phyloP scores from a whole-genome alignment of 35 echinoderm and acorn worm species.

The Anneissia japonica region DNA sequence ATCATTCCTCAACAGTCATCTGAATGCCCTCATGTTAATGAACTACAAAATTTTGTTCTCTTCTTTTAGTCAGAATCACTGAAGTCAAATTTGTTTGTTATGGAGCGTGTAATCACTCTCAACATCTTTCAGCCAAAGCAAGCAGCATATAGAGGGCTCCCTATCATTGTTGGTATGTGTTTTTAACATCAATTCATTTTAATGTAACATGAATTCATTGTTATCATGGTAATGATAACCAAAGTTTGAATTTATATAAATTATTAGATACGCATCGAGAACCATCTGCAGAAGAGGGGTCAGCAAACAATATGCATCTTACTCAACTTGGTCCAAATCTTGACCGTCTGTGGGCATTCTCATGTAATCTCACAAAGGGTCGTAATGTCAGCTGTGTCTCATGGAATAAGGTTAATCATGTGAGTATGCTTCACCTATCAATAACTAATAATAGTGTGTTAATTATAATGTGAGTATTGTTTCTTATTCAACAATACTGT shows the following conservation, averaged over 20 bases:
- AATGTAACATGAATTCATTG: background rate
- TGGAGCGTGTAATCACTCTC: constrained; percentile 96
- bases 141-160: constrained; percentile 76
- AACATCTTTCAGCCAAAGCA: constrained; percentile 90
- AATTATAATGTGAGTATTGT: too few relatives aligned
- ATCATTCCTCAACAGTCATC: too few relatives aligned
- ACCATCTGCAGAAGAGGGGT: constrained; percentile 22
- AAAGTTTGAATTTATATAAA: background rate
- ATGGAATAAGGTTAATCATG: constrained; percentile 79
- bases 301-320: constrained; percentile 44
- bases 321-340: constrained; percentile 86
- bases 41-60: background rate
- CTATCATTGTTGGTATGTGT: constrained; percentile 55
- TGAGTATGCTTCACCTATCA: constrained; percentile 39
- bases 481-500: too few relatives aligned
- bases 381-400: constrained; percentile 85
- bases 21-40: too few relatives aligned
- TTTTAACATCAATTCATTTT: background rate
- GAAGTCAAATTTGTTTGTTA: constrained; percentile 78
- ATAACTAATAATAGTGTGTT: background rate
- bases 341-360: constrained; percentile 90
- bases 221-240: background rate
- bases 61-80: constrained; percentile 54
- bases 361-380: constrained; percentile 82
- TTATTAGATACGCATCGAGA: constrained; percentile 59